Evolutionary conservation across 2,888 invertebrate genomes (phyloP).

Genomic region (Platypus cylindrus): DNA sequence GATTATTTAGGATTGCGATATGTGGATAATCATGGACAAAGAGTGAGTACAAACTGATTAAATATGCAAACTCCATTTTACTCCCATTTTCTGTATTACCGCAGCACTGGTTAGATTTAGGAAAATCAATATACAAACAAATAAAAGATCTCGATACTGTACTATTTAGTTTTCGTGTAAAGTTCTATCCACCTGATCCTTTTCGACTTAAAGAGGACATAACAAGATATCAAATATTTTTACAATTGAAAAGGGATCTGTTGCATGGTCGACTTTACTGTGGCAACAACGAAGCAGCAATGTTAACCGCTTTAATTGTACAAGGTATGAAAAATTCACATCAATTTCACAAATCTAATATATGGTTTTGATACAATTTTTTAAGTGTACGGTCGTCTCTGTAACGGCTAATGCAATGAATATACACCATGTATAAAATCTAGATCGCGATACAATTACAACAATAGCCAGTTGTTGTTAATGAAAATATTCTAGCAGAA

Average conservation of each 20-base stretch:
- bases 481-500: too few species aligned
- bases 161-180: conserved; percentile 90
- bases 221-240: conserved; percentile 86
- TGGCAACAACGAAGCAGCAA: conserved; percentile 76
- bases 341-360: too few species aligned
- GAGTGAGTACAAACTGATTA: conserved; percentile 43
- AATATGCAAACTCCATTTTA: conserved; percentile 2
- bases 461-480: too few species aligned
- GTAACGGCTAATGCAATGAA: too few species aligned
- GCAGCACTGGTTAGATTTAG: conserved; percentile 90
- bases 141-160: conserved; percentile 88
- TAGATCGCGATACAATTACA: too few species aligned
- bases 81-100: conserved; percentile 20
- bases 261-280: conserved; percentile 91
- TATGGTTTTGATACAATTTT: too few species aligned
- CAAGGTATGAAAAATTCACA: conserved; percentile 78
- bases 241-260: conserved; percentile 87
- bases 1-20: conserved; percentile 91
- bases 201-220: conserved; percentile 85
- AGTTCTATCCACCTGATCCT: conserved; percentile 95
- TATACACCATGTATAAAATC: too few species aligned
- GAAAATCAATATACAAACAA: conserved; percentile 81
- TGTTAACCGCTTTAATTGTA: conserved; percentile 81
- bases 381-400: too few species aligned
- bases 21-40: conserved; percentile 77